Evolutionary conservation across 2,113 vertebrate species (phyloP).

Genomic region (Centropristis striata): DNA sequence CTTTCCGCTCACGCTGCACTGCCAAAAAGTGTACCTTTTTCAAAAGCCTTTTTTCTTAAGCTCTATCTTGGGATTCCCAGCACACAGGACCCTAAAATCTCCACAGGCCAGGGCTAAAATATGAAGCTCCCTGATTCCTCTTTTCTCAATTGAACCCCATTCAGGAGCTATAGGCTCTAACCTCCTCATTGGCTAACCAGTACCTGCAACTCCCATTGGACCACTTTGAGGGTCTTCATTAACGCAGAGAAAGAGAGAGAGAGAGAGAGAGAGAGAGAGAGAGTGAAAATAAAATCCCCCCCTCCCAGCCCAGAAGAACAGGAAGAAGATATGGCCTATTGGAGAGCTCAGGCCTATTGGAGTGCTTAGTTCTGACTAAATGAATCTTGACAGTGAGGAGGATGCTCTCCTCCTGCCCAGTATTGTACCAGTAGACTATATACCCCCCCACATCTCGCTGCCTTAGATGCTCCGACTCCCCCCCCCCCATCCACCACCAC

Average conservation of each 20-base stretch:
- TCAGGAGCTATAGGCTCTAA: conserved; percentile 37
- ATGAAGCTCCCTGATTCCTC: conserved; percentile 51
- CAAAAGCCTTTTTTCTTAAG: conserved; percentile 52
- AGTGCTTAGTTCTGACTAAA: conserved; percentile 86
- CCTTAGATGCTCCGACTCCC: conserved; percentile 60
- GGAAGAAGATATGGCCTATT: conserved; percentile 79
- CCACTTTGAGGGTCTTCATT: conserved; percentile 79
- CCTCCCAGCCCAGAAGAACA: conserved; percentile 66
- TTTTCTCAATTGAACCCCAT: conserved; percentile 31
- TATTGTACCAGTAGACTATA: conserved; percentile 70
- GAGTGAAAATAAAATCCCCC: conserved; percentile 75
- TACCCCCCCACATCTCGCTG: conserved; percentile 48
- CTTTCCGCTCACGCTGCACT: conserved; percentile 43
- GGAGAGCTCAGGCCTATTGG: conserved; percentile 78
- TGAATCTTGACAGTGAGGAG: conserved; percentile 86
- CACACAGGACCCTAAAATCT: conserved; percentile 71
- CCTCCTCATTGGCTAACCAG: conserved; percentile 62
- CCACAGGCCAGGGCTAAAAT: conserved; percentile 56
- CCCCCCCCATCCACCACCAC: conserved; percentile 36
- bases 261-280: conserved; percentile 71
- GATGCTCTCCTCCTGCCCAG: conserved; percentile 80
- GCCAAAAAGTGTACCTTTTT: conserved; percentile 48
- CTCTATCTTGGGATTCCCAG: conserved; percentile 65
- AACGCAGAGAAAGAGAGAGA: conserved; percentile 72
- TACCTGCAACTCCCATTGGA: conserved; percentile 64